phyloP scores from a whole-genome alignment of 2,797 vertebrate species.

The Podarcis lilfordi region DNA sequence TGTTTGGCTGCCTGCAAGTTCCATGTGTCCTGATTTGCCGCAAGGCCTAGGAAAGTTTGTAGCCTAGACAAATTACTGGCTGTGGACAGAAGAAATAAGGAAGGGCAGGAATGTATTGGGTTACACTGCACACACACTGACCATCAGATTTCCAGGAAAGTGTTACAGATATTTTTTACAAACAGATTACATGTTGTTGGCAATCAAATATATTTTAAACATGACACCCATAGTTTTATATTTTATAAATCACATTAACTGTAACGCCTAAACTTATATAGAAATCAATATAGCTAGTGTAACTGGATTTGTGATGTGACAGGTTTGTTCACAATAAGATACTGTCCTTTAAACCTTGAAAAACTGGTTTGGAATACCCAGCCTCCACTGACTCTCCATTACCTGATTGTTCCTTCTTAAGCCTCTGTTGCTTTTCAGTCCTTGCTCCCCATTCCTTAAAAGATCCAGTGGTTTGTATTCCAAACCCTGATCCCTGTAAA shows the following conservation, averaged over 20 bases:
- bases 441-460: not conserved
- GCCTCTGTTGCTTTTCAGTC: not conserved
- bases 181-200: slow-evolving; percentile 46
- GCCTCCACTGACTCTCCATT: not conserved
- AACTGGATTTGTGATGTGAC: slow-evolving; percentile 19
- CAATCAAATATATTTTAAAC: slow-evolving; percentile 66
- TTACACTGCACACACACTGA: not conserved
- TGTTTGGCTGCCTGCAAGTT: slow-evolving; percentile 10
- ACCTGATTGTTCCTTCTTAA: not conserved
- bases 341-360: not conserved
- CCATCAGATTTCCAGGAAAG: not conserved
- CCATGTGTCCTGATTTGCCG: slow-evolving; percentile 25
- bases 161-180: slow-evolving; percentile 64
- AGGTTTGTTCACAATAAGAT: slow-evolving; percentile 1
- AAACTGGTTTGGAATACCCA: not conserved
- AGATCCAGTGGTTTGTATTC: not conserved
- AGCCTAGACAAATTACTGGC: not conserved
- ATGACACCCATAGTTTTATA: slow-evolving; percentile 58
- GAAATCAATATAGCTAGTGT: slow-evolving; percentile 21
- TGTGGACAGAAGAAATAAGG: slow-evolving; percentile 6
- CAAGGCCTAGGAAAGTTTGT: not conserved
- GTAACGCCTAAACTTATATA: slow-evolving; percentile 37
- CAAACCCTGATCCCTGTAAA: not conserved
- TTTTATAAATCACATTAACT: slow-evolving; percentile 57
- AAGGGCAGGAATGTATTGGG: slow-evolving; percentile 23